A percentile compares a stretch with the other conserved stretches of the same genome.
Evolutionary conservation across 2,888 invertebrate genomes (phyloP).

Genomic region (Nomada lathburiana): DNA sequence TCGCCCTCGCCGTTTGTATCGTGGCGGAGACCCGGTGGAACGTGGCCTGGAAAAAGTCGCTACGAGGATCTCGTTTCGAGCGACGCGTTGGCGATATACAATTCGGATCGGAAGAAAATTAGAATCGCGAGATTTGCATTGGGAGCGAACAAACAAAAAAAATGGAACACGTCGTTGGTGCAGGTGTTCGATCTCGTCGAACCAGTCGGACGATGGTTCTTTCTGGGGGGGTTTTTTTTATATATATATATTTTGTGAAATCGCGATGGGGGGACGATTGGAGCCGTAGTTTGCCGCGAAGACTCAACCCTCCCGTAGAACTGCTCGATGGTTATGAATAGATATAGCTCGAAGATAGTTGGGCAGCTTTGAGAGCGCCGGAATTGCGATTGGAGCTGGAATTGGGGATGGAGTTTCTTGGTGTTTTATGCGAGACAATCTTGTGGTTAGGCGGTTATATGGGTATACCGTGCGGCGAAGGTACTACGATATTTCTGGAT

Average conservation of each 20-base stretch:
- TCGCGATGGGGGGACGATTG: background rate
- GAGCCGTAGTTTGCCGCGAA: background rate
- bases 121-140: too few species aligned
- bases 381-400: background rate
- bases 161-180: too few species aligned
- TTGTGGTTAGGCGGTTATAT: background rate
- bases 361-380: background rate
- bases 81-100: too few species aligned
- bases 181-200: too few species aligned
- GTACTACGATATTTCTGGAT: too few species aligned
- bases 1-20: constrained; percentile 39
- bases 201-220: too few species aligned
- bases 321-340: constrained; percentile 7
- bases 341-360: background rate
- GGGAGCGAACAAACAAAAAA: too few species aligned
- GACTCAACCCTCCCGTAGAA: background rate
- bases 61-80: background rate
- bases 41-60: constrained; percentile 11
- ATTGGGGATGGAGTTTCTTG: background rate
- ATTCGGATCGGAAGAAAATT: too few species aligned
- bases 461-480: background rate
- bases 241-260: background rate
- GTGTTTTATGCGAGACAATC: background rate
- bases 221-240: too few species aligned
- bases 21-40: background rate